These are phyloP conservation scores for Nicator chloris DNA, from an alignment of 2,113 vertebrate genomes.

Conservation along the genomic window DNA sequence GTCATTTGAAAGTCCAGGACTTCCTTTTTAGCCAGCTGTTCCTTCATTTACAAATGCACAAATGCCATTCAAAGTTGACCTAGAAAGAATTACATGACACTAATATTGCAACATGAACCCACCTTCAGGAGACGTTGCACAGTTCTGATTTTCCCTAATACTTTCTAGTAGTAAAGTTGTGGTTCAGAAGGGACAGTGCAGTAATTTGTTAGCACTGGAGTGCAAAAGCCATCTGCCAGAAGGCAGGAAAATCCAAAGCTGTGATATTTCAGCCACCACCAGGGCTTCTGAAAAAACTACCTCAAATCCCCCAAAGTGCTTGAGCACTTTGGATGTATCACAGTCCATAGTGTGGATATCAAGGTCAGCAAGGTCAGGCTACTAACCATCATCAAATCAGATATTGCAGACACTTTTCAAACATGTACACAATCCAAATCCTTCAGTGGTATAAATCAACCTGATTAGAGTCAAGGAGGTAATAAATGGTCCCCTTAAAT, in stretches of 20 bases:
- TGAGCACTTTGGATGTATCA: not conserved
- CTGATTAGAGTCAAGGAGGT: not conserved
- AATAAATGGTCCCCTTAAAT: not conserved
- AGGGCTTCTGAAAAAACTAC: not conserved
- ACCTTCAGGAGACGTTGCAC: not conserved
- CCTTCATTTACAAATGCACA: not conserved
- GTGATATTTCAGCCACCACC: not conserved
- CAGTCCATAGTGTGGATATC: not conserved
- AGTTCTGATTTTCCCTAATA: not conserved
- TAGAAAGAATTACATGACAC: slow-evolving; percentile 36
- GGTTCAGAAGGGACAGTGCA: not conserved
- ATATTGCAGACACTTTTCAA: not conserved
- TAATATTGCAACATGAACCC: not conserved
- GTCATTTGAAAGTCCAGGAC: not conserved
- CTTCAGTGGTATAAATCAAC: not conserved
- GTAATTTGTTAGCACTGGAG: not conserved
- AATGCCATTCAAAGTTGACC: slow-evolving; percentile 28
- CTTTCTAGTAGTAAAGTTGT: not conserved
- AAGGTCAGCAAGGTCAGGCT: not conserved
- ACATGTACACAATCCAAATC: not conserved
- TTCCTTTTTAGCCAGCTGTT: not conserved
- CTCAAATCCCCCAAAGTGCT: not conserved
- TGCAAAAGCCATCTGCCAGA: not conserved
- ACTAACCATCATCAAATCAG: not conserved
- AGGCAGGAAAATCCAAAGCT: not conserved